Evolutionary conservation across 2,113 vertebrate genomes (phyloP).

Genomic region (Grantiella picta): DNA sequence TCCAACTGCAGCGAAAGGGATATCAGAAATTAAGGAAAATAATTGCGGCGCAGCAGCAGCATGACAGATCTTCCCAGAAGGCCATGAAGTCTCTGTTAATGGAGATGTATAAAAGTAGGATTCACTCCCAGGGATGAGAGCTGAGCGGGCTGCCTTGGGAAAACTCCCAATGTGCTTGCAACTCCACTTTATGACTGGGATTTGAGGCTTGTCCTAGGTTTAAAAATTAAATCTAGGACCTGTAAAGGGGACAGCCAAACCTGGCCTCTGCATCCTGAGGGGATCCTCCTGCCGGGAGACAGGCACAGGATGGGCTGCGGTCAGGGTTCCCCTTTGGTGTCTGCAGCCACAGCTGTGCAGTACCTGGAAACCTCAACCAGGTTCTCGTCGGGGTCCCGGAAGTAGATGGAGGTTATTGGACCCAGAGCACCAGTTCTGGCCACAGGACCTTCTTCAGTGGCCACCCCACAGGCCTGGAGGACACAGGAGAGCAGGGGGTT

Average conservation of each 20-base stretch:
- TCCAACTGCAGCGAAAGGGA: background rate
- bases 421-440: slow-evolving; percentile 83
- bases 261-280: background rate
- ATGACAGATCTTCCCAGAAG: background rate
- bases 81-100: background rate
- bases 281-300: background rate
- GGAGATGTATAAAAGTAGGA: background rate
- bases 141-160: background rate
- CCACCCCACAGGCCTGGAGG: slow-evolving; percentile 79
- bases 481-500: background rate
- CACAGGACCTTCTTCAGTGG: slow-evolving; percentile 85
- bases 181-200: background rate
- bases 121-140: background rate
- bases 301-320: background rate
- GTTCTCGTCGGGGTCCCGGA: slow-evolving; percentile 86
- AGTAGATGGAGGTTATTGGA: slow-evolving; percentile 85
- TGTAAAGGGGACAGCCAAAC: background rate
- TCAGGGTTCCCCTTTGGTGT: background rate
- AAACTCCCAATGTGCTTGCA: background rate
- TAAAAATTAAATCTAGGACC: background rate
- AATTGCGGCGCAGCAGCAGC: background rate
- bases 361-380: slow-evolving; percentile 90
- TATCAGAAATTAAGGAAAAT: background rate
- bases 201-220: background rate
- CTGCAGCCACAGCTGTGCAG: background rate